Evolutionary conservation across 2,888 invertebrate genomes (phyloP).

Genomic region (Meganola albula): DNA sequence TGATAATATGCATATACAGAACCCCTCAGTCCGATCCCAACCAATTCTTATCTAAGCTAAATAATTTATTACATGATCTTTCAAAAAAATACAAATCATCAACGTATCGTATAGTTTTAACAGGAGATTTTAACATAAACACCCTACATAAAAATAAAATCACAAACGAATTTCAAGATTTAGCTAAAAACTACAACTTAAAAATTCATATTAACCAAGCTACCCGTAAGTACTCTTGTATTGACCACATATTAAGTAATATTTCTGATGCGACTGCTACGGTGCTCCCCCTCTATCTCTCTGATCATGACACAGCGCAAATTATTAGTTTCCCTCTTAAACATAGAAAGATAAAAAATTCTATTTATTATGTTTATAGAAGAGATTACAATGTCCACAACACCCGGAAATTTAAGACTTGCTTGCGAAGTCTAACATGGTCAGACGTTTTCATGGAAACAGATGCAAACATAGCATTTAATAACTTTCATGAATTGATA

Average conservation of each 20-base stretch:
- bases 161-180: no score
- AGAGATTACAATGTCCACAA: background rate
- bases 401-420: constrained; percentile 2
- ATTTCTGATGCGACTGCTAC: no score
- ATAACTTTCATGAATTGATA: background rate
- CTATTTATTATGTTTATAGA: no score
- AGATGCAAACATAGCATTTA: constrained; percentile 1
- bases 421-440: constrained; percentile 1
- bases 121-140: background rate
- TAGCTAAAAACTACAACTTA: constrained; percentile 1
- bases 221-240: background rate
- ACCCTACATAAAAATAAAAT: background rate
- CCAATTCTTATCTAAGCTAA: no score
- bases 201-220: background rate
- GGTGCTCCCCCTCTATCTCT: background rate
- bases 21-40: no score
- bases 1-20: background rate
- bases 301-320: constrained; percentile 4
- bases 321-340: background rate
- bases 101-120: background rate
- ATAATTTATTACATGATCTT: background rate
- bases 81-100: background rate
- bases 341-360: background rate
- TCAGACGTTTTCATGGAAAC: background rate
- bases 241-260: no score